Conservation (phyloP, 2,113 vertebrate species). For the Tamias sibiricus region DNA sequence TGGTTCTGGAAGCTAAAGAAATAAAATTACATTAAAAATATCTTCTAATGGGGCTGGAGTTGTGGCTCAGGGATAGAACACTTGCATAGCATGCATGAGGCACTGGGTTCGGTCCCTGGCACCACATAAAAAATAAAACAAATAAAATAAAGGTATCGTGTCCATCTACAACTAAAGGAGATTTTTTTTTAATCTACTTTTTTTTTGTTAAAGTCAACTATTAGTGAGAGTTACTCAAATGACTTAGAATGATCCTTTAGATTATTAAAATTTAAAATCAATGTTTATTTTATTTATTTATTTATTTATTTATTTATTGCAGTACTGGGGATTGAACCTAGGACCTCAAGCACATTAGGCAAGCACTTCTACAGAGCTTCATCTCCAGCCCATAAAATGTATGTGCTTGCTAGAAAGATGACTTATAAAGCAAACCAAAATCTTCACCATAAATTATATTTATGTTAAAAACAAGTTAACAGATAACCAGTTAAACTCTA, state of each 20-base stretch:
- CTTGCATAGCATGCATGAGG: too few relatives aligned
- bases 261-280: conserved; percentile 25
- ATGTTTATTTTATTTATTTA: too few relatives aligned
- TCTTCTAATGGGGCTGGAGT: too few relatives aligned
- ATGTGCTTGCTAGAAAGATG: not conserved
- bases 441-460: not conserved
- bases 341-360: too few relatives aligned
- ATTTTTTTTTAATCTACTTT: not conserved
- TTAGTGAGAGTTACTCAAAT: conserved; percentile 38
- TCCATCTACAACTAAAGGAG: not conserved
- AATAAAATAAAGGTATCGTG: too few relatives aligned
- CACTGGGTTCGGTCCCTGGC: too few relatives aligned
- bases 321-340: too few relatives aligned
- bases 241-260: not conserved
- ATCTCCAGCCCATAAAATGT: not conserved
- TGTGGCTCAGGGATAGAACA: too few relatives aligned
- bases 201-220: conserved; percentile 15
- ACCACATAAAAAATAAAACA: too few relatives aligned
- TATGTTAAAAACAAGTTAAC: conserved; percentile 24
- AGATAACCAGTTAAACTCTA: conserved; percentile 47
- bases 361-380: too few relatives aligned
- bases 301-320: too few relatives aligned
- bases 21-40: conserved; percentile 73
- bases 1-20: conserved; percentile 96
- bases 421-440: conserved; percentile 13